Evolutionary conservation across 1,140 invertebrate species (phyloP), one percentile per base, ranked within the genome.

Genomic region (Caerostris extrusa): DNA sequence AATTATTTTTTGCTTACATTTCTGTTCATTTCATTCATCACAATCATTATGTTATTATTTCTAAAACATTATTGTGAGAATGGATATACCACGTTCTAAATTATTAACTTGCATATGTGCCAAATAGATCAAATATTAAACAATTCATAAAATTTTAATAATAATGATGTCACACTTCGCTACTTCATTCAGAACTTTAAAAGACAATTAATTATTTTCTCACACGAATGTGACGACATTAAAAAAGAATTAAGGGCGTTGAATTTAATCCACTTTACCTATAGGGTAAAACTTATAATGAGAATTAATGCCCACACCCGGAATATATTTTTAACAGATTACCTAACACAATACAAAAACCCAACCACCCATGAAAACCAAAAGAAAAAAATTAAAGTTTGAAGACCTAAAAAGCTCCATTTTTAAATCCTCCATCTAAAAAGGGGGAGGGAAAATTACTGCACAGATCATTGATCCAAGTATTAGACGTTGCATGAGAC

Each of bases 381-480:
- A 67, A 67, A 12, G 61, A 17, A 5, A 64, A 64, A 64, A 17
- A 77, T 77, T 77, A 77, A 77, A 77, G 71, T 77, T 77, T 77
- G 71, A 50, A 7, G 19, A 77, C 57, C 81, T 85, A 85, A 85
- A 85, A 85, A 85, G 12, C 34, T 34, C 64, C 10, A 34, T 69
- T 55, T 69, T 71, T 57, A 89, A 89, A 89, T 60, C 60, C 12
- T 60, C 85, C 60, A 14, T 19, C 64, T 55, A 81, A 58, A 67
- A 81, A 82, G 50, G 57, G 71, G 56, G 69, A 90, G 64, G 69
- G 19, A 64, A 53, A 34, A 89, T 67, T 61, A 67, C 67, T 77
- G 19, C 69, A 61, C 90, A 61, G 81, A 83, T 67, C 90, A 91
- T 12, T 91, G 90, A 83, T 91, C 90, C 90, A 55, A 83, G 90